Percentiles rank a stretch among this genome's conserved stretches.
Conservation (phyloP, 1,140 invertebrate species). For the Zaprionus ornatus region DNA sequence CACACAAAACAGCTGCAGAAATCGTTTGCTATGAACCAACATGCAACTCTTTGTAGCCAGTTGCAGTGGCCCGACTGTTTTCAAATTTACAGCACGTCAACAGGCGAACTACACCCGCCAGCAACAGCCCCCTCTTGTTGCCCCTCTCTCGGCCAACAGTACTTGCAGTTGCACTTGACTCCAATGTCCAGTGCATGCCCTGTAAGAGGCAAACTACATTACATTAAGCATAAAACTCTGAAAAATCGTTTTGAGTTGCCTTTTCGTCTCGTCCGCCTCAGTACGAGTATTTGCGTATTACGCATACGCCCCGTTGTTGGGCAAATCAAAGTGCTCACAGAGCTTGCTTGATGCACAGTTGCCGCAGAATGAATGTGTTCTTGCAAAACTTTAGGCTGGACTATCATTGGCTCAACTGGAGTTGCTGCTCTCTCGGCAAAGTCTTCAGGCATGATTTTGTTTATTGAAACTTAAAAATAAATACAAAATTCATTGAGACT, state of each 20-base stretch:
- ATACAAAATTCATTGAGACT: not conserved
- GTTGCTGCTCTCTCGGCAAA: not conserved
- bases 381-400: not conserved
- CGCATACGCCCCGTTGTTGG: conserved; percentile 48
- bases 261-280: conserved; percentile 30
- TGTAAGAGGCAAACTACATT: conserved; percentile 25
- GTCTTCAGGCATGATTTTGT: not conserved
- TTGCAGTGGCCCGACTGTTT: conserved; percentile 56
- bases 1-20: conserved; percentile 51
- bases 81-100: conserved; percentile 80
- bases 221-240: conserved; percentile 62
- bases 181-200: not conserved
- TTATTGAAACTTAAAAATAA: not conserved
- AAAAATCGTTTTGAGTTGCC: conserved; percentile 9
- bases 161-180: not conserved
- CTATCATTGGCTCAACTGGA: not conserved
- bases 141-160: not conserved
- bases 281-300: conserved; percentile 54
- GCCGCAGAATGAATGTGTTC: not conserved
- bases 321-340: not conserved
- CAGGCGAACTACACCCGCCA: conserved; percentile 17
- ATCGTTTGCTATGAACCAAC: conserved; percentile 77
- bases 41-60: conserved; percentile 65
- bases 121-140: not conserved
- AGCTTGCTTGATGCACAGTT: not conserved